Percentiles rank a stretch among this genome's conserved stretches.
Evolutionary conservation across 2,797 vertebrate species (phyloP).

Genomic region (Euphonia xanthogaster): DNA sequence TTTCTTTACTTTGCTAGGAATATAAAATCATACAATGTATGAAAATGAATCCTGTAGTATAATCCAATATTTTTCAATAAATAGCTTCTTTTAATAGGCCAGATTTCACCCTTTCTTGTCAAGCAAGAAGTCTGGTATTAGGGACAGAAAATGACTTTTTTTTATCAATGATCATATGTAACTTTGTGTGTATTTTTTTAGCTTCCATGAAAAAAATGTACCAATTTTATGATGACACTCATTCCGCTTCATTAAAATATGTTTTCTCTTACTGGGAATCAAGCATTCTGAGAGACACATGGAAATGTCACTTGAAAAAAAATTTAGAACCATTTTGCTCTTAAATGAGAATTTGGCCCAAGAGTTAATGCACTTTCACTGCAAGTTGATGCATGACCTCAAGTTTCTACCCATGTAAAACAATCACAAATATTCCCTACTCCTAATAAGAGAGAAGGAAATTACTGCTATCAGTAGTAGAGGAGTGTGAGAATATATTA

Average conservation of each 20-base stretch:
- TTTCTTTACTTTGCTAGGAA: neutral
- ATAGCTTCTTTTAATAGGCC: neutral
- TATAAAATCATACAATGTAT: neutral
- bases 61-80: neutral
- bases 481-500: neutral
- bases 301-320: neutral
- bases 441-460: neutral
- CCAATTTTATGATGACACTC: neutral
- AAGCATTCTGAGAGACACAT: neutral
- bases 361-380: neutral
- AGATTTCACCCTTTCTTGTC: neutral
- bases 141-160: neutral
- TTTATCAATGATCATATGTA: neutral
- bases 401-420: neutral
- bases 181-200: neutral
- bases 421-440: neutral
- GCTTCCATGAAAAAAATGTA: neutral
- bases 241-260: neutral
- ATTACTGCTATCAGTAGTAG: neutral
- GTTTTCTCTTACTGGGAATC: neutral
- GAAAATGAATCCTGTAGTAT: neutral
- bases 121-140: neutral
- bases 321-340: neutral
- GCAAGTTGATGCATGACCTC: neutral
- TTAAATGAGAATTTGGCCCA: neutral